phyloP scores from a whole-genome alignment of 2,113 vertebrate genomes.

The Ciconia stormi region DNA sequence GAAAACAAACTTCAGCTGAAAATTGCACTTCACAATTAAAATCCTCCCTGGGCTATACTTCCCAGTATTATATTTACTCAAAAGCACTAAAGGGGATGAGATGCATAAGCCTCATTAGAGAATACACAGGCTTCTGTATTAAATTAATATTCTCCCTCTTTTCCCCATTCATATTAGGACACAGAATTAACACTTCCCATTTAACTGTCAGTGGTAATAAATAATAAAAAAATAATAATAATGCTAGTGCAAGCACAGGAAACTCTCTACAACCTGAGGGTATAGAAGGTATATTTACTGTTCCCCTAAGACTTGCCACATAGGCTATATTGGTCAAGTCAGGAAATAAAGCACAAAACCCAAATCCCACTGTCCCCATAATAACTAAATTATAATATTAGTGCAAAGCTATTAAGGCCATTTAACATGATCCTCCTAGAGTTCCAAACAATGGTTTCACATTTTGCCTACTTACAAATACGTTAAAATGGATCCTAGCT shows the following conservation, averaged over 20 bases:
- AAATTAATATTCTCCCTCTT: constrained; percentile 31
- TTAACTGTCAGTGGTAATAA: neutral
- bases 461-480: neutral
- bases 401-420: neutral
- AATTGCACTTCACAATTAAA: neutral
- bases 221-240: neutral
- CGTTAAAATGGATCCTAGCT: neutral
- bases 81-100: neutral
- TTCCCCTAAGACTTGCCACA: neutral
- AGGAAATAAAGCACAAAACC: neutral
- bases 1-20: neutral
- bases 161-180: neutral
- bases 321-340: neutral
- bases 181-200: neutral
- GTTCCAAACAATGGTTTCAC: neutral
- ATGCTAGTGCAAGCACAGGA: neutral
- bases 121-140: neutral
- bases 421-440: neutral
- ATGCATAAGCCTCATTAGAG: neutral
- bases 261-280: neutral
- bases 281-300: neutral
- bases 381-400: neutral
- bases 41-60: constrained; percentile 7
- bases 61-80: neutral
- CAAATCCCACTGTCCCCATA: neutral